Evolutionary conservation across 2,113 vertebrate species (phyloP).

Genomic region (Megaleporinus macrocephalus): DNA sequence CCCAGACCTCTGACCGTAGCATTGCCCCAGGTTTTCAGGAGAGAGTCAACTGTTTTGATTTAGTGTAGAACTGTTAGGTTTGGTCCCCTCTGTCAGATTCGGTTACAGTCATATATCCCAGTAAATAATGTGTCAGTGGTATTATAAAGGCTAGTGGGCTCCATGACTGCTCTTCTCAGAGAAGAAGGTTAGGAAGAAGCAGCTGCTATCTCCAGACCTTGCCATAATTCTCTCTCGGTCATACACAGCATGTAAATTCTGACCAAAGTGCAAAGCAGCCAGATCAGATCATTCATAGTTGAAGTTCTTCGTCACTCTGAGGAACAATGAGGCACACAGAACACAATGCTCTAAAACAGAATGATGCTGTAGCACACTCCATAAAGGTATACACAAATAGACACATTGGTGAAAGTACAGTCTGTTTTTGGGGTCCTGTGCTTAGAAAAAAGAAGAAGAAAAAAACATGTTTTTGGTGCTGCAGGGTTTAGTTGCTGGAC

Average conservation of each 20-base stretch:
- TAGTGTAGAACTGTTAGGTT: background rate
- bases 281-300: background rate
- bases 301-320: background rate
- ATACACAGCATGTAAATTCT: too few relatives aligned
- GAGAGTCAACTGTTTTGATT: background rate
- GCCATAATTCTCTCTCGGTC: too few relatives aligned
- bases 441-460: background rate
- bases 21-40: background rate
- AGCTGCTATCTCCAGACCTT: too few relatives aligned
- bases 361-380: background rate
- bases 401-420: background rate
- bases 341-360: conserved; percentile 5
- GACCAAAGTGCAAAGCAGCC: too few relatives aligned
- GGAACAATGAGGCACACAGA: background rate
- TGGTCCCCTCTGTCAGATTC: background rate
- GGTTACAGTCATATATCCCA: background rate
- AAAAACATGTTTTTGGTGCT: background rate
- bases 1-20: background rate
- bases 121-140: background rate
- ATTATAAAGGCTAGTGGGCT: background rate
- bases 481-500: background rate
- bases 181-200: background rate
- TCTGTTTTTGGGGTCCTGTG: background rate
- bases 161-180: background rate
- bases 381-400: background rate